Base-by-base conservation (phyloP, 2,888 invertebrate species). In the Apotomis capreana region DNA sequence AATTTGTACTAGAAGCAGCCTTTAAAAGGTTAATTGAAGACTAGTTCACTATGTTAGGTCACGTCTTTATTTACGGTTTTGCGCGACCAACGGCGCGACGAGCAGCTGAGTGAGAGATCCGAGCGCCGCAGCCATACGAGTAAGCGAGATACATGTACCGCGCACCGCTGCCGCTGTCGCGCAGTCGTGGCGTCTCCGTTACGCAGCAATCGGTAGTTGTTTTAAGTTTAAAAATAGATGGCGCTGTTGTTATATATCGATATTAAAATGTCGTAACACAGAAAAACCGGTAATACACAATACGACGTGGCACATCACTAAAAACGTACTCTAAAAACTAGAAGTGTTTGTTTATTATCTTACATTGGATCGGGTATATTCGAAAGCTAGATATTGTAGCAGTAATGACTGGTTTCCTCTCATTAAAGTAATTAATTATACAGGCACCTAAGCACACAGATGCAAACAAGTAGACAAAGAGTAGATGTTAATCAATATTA, bases 261-360 rank as follows among this genome's bases (percentile, higher is more conserved):
- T 57, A 55, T 46, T 26, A 2, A 44, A 55, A 46, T 13, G 46
- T 55, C 36, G 36, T 46, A 26, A 57, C n/a, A n/a, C 36, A 51
- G 40, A 40, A 65, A 65, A 55, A 65, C 65, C 65, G 65, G 54
- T 65, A 65, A 65, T 57, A 64, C 2, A 26, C 54, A 64, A 64
- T 64, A 46, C 26, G 36, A 36, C 36, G 46, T 65, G 65, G 55
- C 36, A 57, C 65, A 44, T 65, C 65, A 65, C 65, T 65, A 57
- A 5, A 12, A 8, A 61, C 13, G 15, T 15, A 54, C 26, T 54
- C 40, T 54, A 49, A n/a, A 9, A 55, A 26, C 13, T 54, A 40
- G 40, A 6, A 40, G 15, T 15, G 15, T 15, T 15, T 15, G 15
- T 15, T 15, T 15, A 26, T 26, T 26, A 26, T 26, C 26, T 26